phyloP scores from a whole-genome alignment of 2,113 vertebrate species.

The Cyprinodon variegatus region DNA sequence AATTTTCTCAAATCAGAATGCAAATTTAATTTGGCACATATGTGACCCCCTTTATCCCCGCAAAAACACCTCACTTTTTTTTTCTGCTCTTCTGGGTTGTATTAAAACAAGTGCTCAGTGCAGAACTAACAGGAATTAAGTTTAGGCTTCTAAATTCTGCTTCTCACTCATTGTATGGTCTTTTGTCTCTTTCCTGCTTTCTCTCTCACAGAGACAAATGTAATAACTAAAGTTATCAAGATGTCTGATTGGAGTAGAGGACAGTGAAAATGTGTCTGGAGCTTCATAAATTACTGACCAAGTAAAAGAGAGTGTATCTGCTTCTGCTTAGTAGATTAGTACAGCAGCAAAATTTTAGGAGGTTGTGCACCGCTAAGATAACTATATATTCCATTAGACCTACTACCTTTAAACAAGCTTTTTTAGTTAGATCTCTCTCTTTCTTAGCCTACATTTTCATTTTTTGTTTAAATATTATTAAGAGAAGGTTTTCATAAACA shows the following conservation, averaged over 20 bases:
- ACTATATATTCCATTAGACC: conserved; percentile 62
- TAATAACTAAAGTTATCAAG: conserved; percentile 71
- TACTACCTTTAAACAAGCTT: conserved; percentile 62
- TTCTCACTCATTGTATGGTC: conserved; percentile 32
- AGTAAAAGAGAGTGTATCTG: conserved; percentile 59
- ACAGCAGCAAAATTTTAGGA: conserved; percentile 63
- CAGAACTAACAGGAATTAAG: conserved; percentile 51
- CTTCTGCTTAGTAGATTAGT: conserved; percentile 71
- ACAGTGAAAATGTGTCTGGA: conserved; percentile 73
- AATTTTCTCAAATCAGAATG: conserved; percentile 10
- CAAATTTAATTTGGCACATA: conserved; percentile 43
- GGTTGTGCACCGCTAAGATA: conserved; percentile 47
- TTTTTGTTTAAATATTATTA: conserved; percentile 36
- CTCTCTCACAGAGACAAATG: conserved; percentile 55
- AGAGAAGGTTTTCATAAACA: background rate
- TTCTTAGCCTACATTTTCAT: conserved; percentile 16
- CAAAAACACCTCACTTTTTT: conserved; percentile 52
- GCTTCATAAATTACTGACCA: conserved; percentile 74
- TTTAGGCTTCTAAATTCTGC: conserved; percentile 55
- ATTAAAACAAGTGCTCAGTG: conserved; percentile 65
- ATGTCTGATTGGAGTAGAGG: conserved; percentile 66
- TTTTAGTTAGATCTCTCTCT: conserved; percentile 16
- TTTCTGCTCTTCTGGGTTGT: conserved; percentile 52
- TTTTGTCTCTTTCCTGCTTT: conserved; percentile 48
- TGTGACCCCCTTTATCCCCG: conserved; percentile 48